Evolutionary conservation across 2,888 invertebrate genomes (phyloP).

Genomic region (Caenorhabditis imperialis): DNA sequence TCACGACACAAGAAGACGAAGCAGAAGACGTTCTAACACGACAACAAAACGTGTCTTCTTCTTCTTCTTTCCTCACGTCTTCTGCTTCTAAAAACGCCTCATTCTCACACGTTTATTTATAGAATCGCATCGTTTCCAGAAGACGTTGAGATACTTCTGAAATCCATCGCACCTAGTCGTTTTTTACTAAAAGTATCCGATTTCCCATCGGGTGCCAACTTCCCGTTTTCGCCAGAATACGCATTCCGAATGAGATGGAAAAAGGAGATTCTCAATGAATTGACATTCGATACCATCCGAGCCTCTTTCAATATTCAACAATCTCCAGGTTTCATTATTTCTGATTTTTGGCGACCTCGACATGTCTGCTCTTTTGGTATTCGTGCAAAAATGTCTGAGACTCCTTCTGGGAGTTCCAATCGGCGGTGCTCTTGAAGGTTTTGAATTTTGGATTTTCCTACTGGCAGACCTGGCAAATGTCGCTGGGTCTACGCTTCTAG

Average conservation of each 20-base stretch:
- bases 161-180: slow-evolving; percentile 31
- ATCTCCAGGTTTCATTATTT: slow-evolving; percentile 27
- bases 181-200: slow-evolving; percentile 26
- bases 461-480: no score
- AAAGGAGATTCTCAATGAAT: slow-evolving; percentile 45
- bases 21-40: slow-evolving; percentile 11
- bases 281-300: slow-evolving; percentile 44
- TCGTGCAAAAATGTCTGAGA: no score
- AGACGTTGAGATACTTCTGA: no score
- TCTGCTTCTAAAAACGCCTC: slow-evolving; percentile 36
- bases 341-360: slow-evolving; percentile 35
- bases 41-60: slow-evolving; percentile 41
- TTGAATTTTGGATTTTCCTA: no score
- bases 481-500: no score
- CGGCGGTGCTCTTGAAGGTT: no score
- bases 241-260: slow-evolving; percentile 22
- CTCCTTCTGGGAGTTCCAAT: no score
- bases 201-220: slow-evolving; percentile 25
- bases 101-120: slow-evolving; percentile 50
- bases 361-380: no score
- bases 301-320: slow-evolving; percentile 13
- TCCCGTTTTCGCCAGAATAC: slow-evolving; percentile 46
- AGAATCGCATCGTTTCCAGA: slow-evolving; percentile 41
- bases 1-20: slow-evolving; percentile 23
- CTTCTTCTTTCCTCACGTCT: slow-evolving; percentile 23